Evolutionary conservation across 2,888 invertebrate species (phyloP).

Genomic region (Orthosia cruda): DNA sequence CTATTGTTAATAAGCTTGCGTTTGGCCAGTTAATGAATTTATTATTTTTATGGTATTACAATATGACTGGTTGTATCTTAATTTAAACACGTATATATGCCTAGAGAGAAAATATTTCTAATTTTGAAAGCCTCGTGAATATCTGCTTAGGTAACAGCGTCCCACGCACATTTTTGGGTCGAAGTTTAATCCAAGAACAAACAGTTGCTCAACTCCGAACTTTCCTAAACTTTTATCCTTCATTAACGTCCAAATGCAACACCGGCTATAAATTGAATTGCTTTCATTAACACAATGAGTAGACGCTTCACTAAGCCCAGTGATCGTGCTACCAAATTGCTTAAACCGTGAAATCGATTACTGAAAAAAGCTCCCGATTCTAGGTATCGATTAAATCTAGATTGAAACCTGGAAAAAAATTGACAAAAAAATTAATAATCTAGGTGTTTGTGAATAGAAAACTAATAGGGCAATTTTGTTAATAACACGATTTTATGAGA

Average conservation of each 20-base stretch:
- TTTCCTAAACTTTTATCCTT: conserved; percentile 41
- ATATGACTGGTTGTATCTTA: not conserved
- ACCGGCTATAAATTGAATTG: conserved; percentile 55
- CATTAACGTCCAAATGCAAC: conserved; percentile 54
- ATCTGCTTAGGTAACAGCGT: conserved; percentile 13
- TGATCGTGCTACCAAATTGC: conserved; percentile 51
- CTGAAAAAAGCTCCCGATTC: conserved; percentile 19
- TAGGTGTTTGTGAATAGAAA: conserved; percentile 69
- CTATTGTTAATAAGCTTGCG: too few relatives aligned
- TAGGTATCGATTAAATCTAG: conserved; percentile 50
- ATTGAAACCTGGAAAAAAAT: conserved; percentile 27
- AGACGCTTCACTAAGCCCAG: conserved; percentile 43
- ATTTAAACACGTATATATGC: not conserved
- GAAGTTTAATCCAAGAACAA: conserved; percentile 43
- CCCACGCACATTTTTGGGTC: conserved; percentile 49
- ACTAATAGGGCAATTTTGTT: conserved; percentile 77
- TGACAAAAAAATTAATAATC: conserved; percentile 36
- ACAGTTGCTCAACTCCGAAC: conserved; percentile 46
- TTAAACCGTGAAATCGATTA: conserved; percentile 49
- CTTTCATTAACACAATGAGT: conserved; percentile 62
- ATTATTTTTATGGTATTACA: not conserved
- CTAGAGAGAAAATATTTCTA: not conserved
- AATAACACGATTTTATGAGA: conserved; percentile 76
- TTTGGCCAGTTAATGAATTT: too few relatives aligned
- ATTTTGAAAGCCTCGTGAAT: not conserved